phyloP scores from a whole-genome alignment of 2,113 vertebrate genomes.

The Echinops telfairi region DNA sequence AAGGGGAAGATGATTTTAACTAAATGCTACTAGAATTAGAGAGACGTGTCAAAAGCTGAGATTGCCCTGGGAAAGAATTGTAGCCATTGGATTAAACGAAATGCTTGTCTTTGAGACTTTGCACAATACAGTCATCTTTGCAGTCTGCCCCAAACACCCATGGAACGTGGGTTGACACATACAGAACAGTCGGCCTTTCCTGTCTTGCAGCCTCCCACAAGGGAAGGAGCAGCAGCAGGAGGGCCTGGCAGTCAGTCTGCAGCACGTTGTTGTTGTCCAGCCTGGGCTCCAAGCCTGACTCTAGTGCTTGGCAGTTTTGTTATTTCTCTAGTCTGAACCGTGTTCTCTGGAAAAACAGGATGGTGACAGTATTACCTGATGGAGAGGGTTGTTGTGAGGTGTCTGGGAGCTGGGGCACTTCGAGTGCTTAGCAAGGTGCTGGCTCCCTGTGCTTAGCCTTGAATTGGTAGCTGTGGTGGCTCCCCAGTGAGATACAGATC shows the following conservation, averaged over 20 bases:
- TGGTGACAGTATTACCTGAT: neutral
- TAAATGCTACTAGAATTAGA: accelerated
- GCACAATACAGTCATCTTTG: neutral
- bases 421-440: neutral
- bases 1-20: neutral
- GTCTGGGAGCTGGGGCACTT: neutral
- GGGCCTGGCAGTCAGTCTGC: too few species aligned
- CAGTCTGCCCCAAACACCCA: too few species aligned
- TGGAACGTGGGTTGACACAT: neutral
- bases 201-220: neutral
- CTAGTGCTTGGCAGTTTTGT: neutral
- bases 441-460: neutral
- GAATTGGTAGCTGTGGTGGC: neutral
- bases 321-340: neutral
- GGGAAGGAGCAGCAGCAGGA: neutral
- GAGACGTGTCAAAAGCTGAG: neutral
- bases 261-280: neutral
- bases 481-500: neutral
- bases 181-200: neutral
- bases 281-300: neutral
- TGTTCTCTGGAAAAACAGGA: neutral
- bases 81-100: accelerated
- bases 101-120: neutral
- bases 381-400: neutral
- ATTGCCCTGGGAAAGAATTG: neutral